Evolutionary conservation across 2,888 invertebrate species (phyloP), one percentile per base, ranked within the genome.

Genomic region (Drosophila nr. fundita): DNA sequence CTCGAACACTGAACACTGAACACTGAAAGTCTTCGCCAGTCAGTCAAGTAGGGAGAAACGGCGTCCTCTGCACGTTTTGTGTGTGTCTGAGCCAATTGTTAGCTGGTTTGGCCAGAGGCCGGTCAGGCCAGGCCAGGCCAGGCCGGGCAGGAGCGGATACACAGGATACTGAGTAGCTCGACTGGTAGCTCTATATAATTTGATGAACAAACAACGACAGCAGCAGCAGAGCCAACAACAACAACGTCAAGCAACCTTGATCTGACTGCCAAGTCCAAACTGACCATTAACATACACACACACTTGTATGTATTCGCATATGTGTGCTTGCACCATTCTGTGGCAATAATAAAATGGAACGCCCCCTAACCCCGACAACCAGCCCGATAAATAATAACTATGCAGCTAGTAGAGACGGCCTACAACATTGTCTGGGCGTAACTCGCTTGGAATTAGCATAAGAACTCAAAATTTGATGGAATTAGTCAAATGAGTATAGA

Each of bases 141-240:
- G 69, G 69, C 30, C 49, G 32, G 60, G 58, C 67, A 49, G 60
- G 27, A 48, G 24, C 53, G 48, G 52, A 67, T 45, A 49, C 68
- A 79, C 86, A 74, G 77, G 82, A 71, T 74, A 75, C 64, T 32
- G 74, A 68, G 79, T 66, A 70, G 81, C 72, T 68, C 67, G 64
- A 75, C 70, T 76, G 86, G 82, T 86, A 74, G 84, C 81, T 89
- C 89, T 83, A 89, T 84, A 90, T 89, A 90, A 85, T 84, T 84
- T 84, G 89, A 84, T 90, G 90, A 84, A 75, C 84, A 84, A 84
- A 84, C 89, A 84, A 80, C 84, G 76, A 70, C 76, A 75, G 71
- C 85, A 73, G 52, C 72, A 74, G 11, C 73, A 58, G 30, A 30
- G 10, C 8, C 73, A 69, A 40, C 55, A 40, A 45, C 54, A 40